Conservation (phyloP, 1,140 invertebrate species). For the Drosophila trapezifrons region DNA sequence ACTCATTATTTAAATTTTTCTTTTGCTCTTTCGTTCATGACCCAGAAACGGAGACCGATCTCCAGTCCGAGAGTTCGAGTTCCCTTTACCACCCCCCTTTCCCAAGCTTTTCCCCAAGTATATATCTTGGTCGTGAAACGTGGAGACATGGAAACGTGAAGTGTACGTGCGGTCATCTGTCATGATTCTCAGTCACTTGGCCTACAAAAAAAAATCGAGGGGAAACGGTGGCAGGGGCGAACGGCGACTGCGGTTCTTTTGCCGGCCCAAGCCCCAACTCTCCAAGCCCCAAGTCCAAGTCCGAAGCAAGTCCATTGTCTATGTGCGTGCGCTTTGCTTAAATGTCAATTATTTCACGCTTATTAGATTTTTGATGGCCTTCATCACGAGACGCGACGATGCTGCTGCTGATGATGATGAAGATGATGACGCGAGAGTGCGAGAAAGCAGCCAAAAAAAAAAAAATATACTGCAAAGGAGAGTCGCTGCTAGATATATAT, state of each 20-base stretch:
- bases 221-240: too few species aligned
- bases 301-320: constrained; percentile 57
- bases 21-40: constrained; percentile 61
- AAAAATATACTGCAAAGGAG: constrained; percentile 7
- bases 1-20: constrained; percentile 79
- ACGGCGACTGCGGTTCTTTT: constrained; percentile 1
- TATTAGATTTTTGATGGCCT: constrained; percentile 74
- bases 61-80: neutral
- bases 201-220: constrained; percentile 66
- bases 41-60: constrained; percentile 66
- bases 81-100: neutral
- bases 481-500: constrained; percentile 42
- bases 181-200: constrained; percentile 69
- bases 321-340: constrained; percentile 78
- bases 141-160: constrained; percentile 61
- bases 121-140: constrained; percentile 48
- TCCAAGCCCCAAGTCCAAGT: constrained; percentile 2
- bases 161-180: constrained; percentile 80
- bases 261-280: constrained; percentile 1
- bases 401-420: constrained; percentile 6
- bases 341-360: constrained; percentile 83
- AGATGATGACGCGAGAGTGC: constrained; percentile 60
- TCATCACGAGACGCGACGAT: constrained; percentile 48
- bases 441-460: constrained; percentile 60
- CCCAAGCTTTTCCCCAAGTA: constrained; percentile 3